Conservation (phyloP, 2,797 vertebrate species). For the Meriones psammophilus region DNA sequence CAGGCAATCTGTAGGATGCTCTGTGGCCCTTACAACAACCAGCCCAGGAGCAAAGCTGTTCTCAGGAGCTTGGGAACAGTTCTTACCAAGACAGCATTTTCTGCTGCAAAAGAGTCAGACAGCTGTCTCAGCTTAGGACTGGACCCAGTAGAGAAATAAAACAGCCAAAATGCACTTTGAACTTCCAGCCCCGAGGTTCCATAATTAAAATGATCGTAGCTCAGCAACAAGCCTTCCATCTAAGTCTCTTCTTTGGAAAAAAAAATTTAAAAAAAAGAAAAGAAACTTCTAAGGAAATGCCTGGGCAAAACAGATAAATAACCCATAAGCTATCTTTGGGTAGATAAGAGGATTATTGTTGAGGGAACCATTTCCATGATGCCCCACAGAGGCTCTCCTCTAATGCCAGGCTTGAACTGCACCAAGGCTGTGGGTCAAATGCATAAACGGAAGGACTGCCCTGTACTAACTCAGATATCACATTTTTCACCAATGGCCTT, state of each 20-base stretch:
- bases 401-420: background rate
- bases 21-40: background rate
- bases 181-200: background rate
- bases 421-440: background rate
- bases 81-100: conserved; percentile 25
- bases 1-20: background rate
- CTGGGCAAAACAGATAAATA: background rate
- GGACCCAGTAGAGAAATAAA: background rate
- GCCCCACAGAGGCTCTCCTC: background rate
- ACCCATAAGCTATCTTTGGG: background rate
- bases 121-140: background rate
- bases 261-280: conserved; percentile 29
- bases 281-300: conserved; percentile 28
- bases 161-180: background rate
- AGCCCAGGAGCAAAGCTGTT: background rate
- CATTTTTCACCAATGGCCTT: background rate
- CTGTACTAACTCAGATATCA: background rate
- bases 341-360: background rate
- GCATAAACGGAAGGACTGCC: background rate
- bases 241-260: background rate
- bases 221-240: background rate
- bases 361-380: conserved; percentile 13
- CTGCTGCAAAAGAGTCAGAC: background rate
- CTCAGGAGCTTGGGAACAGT: background rate
- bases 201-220: conserved; percentile 34